A percentile compares a stretch with the other conserved stretches of the same genome.
These are phyloP conservation scores for Cathartes aura DNA, from an alignment of 2,113 vertebrate species.

Conservation along the genomic window DNA sequence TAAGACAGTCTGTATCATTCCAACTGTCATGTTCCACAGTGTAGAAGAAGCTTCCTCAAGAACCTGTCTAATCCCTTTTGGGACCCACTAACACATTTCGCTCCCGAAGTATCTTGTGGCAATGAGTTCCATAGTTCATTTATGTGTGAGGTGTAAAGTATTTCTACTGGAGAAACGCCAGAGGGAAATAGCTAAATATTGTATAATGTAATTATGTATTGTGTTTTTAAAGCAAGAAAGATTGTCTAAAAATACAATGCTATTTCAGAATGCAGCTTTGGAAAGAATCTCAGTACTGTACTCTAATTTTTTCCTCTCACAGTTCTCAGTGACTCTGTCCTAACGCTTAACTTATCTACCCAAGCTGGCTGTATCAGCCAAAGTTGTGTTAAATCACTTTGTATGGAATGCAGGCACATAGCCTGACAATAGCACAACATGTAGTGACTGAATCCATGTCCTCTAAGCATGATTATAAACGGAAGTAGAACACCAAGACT, in stretches of 20 bases:
- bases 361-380: constrained; percentile 1
- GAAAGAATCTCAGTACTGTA: constrained; percentile 49
- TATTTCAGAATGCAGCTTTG: constrained; percentile 56
- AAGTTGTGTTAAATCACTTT: constrained; percentile 53
- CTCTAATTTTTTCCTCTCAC: neutral
- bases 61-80: neutral
- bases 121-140: neutral
- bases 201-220: neutral
- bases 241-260: constrained; percentile 31
- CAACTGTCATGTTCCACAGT: neutral
- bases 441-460: neutral
- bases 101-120: neutral
- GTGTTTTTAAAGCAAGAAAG: constrained; percentile 43
- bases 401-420: constrained; percentile 13
- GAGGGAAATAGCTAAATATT: neutral
- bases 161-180: neutral
- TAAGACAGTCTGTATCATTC: neutral
- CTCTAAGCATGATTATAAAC: neutral
- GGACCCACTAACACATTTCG: neutral
- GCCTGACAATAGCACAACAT: neutral
- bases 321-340: constrained; percentile 5
- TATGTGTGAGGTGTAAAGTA: neutral
- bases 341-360: constrained; percentile 46
- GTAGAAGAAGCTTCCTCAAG: neutral
- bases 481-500: neutral